A percentile compares a stretch with the other conserved stretches of the same genome.
Evolutionary conservation across 1,140 invertebrate species (phyloP).

Genomic region (Archegozetes longisetosus): DNA sequence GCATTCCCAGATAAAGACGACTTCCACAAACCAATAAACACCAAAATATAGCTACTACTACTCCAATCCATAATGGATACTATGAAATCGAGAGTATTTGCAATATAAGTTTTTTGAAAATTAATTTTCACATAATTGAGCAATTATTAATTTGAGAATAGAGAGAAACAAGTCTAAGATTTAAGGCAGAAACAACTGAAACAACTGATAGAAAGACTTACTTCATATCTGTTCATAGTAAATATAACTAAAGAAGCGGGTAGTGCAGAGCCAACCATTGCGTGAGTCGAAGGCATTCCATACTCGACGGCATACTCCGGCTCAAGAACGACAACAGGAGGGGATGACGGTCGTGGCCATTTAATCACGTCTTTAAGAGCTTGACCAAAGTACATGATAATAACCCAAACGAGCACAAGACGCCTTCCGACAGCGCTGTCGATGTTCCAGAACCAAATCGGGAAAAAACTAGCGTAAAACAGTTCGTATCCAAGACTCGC

Average conservation of each 20-base stretch:
- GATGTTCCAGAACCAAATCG: conserved; percentile 82
- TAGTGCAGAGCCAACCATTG: conserved; percentile 70
- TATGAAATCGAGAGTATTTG: conserved; percentile 27
- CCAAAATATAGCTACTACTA: conserved; percentile 37
- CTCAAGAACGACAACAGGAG: conserved; percentile 62
- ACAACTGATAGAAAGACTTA: conserved; percentile 27
- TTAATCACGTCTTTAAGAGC: conserved; percentile 67
- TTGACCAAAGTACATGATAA: conserved; percentile 72
- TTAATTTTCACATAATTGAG: too few relatives aligned
- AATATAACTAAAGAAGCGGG: conserved; percentile 66
- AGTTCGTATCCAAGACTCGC: conserved; percentile 70
- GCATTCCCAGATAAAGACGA: conserved; percentile 79
- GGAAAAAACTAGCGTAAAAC: conserved; percentile 71
- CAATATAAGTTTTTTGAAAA: too few relatives aligned
- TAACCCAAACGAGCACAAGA: conserved; percentile 63
- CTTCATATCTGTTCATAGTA: conserved; percentile 61
- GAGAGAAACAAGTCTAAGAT: too few relatives aligned
- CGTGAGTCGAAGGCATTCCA: conserved; percentile 86
- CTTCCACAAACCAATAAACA: conserved; percentile 62
- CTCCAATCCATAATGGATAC: conserved; percentile 33
- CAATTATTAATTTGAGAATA: too few relatives aligned
- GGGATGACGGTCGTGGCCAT: conserved; percentile 62
- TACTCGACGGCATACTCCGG: conserved; percentile 73
- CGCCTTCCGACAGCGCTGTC: conserved; percentile 60
- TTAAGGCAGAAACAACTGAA: neutral